phyloP scores from a whole-genome alignment of 2,888 invertebrate species.

The Rhopalosiphum nymphaeae region DNA sequence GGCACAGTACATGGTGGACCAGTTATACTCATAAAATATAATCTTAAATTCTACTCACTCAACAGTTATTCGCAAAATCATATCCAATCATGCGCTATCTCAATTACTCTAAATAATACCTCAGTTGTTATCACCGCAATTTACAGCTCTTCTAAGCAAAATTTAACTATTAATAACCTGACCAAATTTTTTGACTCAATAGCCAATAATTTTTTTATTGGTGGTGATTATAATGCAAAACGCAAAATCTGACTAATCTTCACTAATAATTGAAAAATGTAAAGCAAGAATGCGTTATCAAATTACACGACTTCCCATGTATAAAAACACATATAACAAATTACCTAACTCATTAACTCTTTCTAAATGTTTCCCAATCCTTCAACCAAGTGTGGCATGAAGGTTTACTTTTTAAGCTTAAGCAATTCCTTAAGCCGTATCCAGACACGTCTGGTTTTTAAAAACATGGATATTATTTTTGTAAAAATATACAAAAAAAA shows the following conservation, averaged over 20 bases:
- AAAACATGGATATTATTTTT: background rate
- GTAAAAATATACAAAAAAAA: background rate
- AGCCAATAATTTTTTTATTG: too few species aligned
- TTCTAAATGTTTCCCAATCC: too few species aligned
- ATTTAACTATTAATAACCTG: background rate
- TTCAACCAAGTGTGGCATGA: background rate
- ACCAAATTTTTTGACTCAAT: background rate
- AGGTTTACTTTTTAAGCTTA: background rate
- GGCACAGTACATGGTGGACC: background rate
- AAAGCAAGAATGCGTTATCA: too few species aligned
- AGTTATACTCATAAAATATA: background rate
- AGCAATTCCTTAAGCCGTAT: background rate
- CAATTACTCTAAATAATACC: background rate
- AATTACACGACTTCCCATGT: too few species aligned
- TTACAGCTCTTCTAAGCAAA: background rate
- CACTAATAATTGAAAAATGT: too few species aligned
- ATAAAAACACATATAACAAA: too few species aligned
- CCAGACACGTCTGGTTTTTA: background rate
- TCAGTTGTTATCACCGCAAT: background rate
- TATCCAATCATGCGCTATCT: slow-evolving; percentile 9
- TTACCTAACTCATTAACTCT: too few species aligned
- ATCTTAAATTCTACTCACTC: background rate
- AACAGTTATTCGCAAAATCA: background rate
- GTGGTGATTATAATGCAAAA: too few species aligned
- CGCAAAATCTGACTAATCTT: too few species aligned